Base-by-base conservation (phyloP, 2,888 invertebrate species). In the Hecatera dysodea region DNA sequence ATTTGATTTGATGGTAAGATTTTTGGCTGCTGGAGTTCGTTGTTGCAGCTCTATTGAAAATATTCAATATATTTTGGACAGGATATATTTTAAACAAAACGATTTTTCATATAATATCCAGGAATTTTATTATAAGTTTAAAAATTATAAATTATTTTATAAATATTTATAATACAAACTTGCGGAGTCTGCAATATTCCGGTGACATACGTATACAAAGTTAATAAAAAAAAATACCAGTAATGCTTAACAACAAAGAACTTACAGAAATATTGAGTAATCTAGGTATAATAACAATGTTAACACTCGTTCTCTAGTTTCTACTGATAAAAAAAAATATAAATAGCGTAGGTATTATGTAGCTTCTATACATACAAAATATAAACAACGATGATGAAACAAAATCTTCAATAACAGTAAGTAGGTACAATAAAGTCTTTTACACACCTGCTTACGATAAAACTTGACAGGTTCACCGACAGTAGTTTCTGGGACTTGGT, bases 361-460 rank as follows among this genome's bases (percentile, higher is more conserved):
- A 64, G 29, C 15, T 27, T 24, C 7, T 7, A 24, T 22, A 63
- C 46, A 24, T 22, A 63, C 46, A 57, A 39, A 55, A 56, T 61
- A 56, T 65, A 65, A 65, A 75, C 64, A 65, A 42, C 19, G 17
- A 61, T 61, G 60, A 78, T 61, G 60, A 57, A 73, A 65, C n/a
- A 46, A 57, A 36, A 64, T 61, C 33, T 50, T 55, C 36, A 8
- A n/a, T 39, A 68, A 19, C 4, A 52, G 50, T n/a, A n/a, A n/a
- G n/a, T n/a, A n/a, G n/a, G n/a, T 48, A 24, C 15, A 44, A 11
- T 65, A 59, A 46, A 59, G 39, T 36, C 7, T 73, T 64, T 75
- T 78, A 39, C 46, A 2, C n/a, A n/a, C n/a, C n/a, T n/a, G n/a
- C n/a, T n/a, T 55, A 29, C 24, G 55, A n/a, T 50, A 24, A 57